Evolutionary conservation across 2,888 invertebrate species (phyloP), one percentile per base, ranked within the genome.

Genomic region (Cylloceria caligata): DNA sequence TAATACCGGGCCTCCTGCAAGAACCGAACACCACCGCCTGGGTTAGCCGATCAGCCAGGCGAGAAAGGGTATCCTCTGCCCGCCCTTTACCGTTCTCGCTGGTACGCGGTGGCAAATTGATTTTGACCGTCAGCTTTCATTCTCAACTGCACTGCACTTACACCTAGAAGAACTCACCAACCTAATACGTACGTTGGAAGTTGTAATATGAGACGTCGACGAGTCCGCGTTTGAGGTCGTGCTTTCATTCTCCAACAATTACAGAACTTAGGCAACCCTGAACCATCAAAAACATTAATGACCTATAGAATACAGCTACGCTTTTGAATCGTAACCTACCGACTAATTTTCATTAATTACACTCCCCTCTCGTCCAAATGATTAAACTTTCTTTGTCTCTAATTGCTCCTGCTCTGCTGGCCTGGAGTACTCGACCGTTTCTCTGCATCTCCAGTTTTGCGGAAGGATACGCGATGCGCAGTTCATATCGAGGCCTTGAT

Each of bases 11-110:
- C 78, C 77, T 80, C 74, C 79, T 47, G 80, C 79, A 72, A 84
- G 81, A 80, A 84, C 81, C 80, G 80, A 85, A 85, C 78, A 84
- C 84, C 81, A 74, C 60, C 83, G 75, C 67, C 78, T 62, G 83
- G 85, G 86, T 84, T 82, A 77, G 86, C 83, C 80, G 84, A 83
- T 85, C 81, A 83, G 79, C 45, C 79, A 68, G 69, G 76, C 73
- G 84, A 80, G 84, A 84, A 81, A 82, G 72, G 80, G 55, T 80
- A 62, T 39, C 67, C 19, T 16, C 81, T 49, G 47, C 36, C 67
- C 67, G 39, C 36, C 74, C 68, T 67, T 65, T 36, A 67, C 60
- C 52, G 73, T 49, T 80, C 64, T 57, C 75, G 76, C 79, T 78
- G 57, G 68, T 81, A 79, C 77, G 30, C 64, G 57, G 69, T 74